Evolutionary conservation across 1,140 invertebrate genomes (phyloP).

Genomic region (Chelonus insularis): DNA sequence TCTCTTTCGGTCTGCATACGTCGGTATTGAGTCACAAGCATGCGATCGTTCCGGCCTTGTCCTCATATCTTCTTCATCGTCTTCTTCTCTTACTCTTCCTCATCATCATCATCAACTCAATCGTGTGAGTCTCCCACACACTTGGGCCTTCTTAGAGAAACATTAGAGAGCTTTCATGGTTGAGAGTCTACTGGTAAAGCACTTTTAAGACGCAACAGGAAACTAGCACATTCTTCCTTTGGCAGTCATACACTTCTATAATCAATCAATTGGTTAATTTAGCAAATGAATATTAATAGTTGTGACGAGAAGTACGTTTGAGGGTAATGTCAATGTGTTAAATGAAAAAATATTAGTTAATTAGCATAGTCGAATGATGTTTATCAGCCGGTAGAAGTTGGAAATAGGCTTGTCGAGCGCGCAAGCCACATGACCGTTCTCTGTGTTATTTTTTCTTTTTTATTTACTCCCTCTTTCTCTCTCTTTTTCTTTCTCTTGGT

Average conservation of each 20-base stretch:
- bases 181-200: conserved; percentile 9
- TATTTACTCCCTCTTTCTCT: neutral
- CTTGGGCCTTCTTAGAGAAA: conserved; percentile 16
- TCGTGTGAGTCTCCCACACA: conserved; percentile 23
- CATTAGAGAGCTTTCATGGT: conserved; percentile 2
- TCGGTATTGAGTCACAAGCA: conserved; percentile 27
- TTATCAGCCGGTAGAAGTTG: conserved; percentile 14
- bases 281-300: neutral
- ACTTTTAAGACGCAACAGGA: conserved; percentile 35
- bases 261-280: conserved; percentile 1
- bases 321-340: conserved; percentile 4
- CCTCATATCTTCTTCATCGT: conserved; percentile 14
- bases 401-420: conserved; percentile 17
- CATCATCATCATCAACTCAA: neutral
- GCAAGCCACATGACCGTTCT: conserved; percentile 21
- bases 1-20: neutral
- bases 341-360: conserved; percentile 10
- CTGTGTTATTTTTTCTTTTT: conserved; percentile 6
- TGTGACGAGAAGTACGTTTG: no score
- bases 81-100: conserved; percentile 3
- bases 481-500: conserved; percentile 24
- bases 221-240: conserved; percentile 42
- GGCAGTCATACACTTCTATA: neutral
- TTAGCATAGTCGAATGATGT: conserved; percentile 24
- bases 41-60: conserved; percentile 19